Conservation (phyloP, 2,888 invertebrate genomes). For the Clunio marinus region DNA sequence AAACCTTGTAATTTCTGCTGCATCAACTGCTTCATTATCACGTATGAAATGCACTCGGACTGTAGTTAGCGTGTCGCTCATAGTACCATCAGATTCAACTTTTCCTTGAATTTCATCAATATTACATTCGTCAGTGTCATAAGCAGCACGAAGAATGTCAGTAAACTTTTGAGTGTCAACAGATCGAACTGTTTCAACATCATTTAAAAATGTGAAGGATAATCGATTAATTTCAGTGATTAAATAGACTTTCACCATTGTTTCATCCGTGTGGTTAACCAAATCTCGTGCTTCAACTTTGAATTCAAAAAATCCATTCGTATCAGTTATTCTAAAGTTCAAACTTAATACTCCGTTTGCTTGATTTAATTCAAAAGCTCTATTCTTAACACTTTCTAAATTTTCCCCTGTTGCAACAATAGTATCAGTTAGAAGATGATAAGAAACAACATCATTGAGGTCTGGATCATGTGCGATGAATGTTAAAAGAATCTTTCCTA, state of each 20-base stretch:
- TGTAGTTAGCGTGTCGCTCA: slow-evolving; percentile 51
- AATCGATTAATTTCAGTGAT: slow-evolving; percentile 57
- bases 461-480: slow-evolving; percentile 59
- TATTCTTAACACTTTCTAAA: slow-evolving; percentile 49
- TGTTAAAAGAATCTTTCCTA: slow-evolving; percentile 53
- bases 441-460: slow-evolving; percentile 49
- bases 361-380: slow-evolving; percentile 51
- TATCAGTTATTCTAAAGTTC: slow-evolving; percentile 54
- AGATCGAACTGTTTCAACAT: slow-evolving; percentile 42
- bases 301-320: slow-evolving; percentile 62
- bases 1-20: slow-evolving; percentile 55
- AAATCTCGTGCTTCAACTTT: slow-evolving; percentile 55
- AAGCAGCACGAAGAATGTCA: slow-evolving; percentile 53
- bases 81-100: slow-evolving; percentile 49
- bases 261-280: slow-evolving; percentile 51
- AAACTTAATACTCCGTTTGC: slow-evolving; percentile 53
- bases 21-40: slow-evolving; percentile 54
- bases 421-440: slow-evolving; percentile 49
- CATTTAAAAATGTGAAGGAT: slow-evolving; percentile 56
- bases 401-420: slow-evolving; percentile 52
- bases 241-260: slow-evolving; percentile 57
- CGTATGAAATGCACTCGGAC: slow-evolving; percentile 59
- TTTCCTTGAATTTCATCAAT: slow-evolving; percentile 55
- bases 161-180: slow-evolving; percentile 40
- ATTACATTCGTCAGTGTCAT: slow-evolving; percentile 57